Percentiles rank a stretch among this genome's conserved stretches.
phyloP scores from a whole-genome alignment of 2,888 invertebrate genomes.

The Drosophila buzzatii region DNA sequence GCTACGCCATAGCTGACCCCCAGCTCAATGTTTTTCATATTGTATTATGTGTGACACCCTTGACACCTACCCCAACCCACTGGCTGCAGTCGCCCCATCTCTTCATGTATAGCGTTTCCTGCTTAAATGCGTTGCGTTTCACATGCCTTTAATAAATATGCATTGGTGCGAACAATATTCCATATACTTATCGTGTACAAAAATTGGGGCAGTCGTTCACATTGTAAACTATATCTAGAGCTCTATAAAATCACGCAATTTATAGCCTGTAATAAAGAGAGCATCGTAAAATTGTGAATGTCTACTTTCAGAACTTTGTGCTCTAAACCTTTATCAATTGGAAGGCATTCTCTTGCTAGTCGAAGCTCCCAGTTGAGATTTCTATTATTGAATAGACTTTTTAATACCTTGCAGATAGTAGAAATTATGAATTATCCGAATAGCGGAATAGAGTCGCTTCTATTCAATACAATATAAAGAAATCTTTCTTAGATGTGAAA shows the following conservation, averaged over 20 bases:
- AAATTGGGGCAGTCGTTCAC: conserved; percentile 36
- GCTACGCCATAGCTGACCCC: conserved; percentile 39
- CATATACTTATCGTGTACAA: conserved; percentile 15
- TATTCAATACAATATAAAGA: not conserved
- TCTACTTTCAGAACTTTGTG: not conserved
- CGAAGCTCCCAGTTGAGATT: no score
- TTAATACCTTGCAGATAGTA: no score
- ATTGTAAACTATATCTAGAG: conserved; percentile 33
- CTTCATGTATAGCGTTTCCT: conserved; percentile 26
- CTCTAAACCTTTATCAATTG: not conserved
- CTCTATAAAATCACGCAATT: conserved; percentile 1
- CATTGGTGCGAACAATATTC: conserved; percentile 31
- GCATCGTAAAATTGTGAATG: not conserved
- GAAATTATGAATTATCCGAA: not conserved
- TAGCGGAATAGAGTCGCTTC: not conserved
- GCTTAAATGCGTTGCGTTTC: conserved; percentile 20
- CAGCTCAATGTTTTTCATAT: conserved; percentile 22
- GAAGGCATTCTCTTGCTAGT: not conserved
- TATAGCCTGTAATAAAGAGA: not conserved
- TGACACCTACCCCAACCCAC: conserved; percentile 7
- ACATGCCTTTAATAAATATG: conserved; percentile 10
- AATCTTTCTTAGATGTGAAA: not conserved
- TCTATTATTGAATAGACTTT: not conserved
- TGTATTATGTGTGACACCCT: conserved; percentile 41
- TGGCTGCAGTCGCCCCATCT: not conserved